Evolutionary conservation across 2,797 vertebrate genomes (phyloP), one percentile per base, ranked within the genome.

Genomic region (Bradypus variegatus): DNA sequence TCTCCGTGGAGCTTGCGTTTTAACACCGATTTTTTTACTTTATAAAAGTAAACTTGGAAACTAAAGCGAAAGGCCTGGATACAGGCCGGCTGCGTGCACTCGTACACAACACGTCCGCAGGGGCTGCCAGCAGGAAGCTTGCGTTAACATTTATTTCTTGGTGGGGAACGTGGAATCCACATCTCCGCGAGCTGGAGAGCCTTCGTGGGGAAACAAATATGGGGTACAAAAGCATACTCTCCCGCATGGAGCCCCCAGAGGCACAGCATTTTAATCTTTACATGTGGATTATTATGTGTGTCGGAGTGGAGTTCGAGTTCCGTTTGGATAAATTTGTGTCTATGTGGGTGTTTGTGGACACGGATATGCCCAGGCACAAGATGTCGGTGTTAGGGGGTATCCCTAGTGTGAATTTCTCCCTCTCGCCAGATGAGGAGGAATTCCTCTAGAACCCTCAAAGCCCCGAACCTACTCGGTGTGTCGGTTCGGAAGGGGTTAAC

Each of bases 401-500:
- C 75, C 60, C 86, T 41, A 8, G 53, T 36, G 19, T 82, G 76
- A 23, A 58, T 80, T 82, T 50, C 45, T 33, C 65, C 45, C 29
- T 60, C 27, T 31, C 4, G 25, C n/a, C 55, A 9, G n/a, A 83
- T 38, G 36, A 60, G 80, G 58, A 45, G 23, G 55, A 55, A 45
- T n/a, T 77, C 72, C 76, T 48, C 60, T n/a, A 72, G 45, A 81
- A 88, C 58, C 87, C 86, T 48, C 2, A 55, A 76, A 72, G 27
- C 88, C 94, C 91, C 21, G 2, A 77, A 91, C 36, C 50, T 33
- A 50, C 45, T 65, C 79, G 21, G 75, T 33, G 75, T 33, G 29
- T 77, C 70, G 78, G 95, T 11, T 48, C 58, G 4, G 77, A 93
- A 96, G 64, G 96, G 94, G 96, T 96, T 96, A 96, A 96, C 70